These are phyloP conservation scores for Hedya salicella DNA, from an alignment of 2,888 invertebrate species.

Conservation along the genomic window DNA sequence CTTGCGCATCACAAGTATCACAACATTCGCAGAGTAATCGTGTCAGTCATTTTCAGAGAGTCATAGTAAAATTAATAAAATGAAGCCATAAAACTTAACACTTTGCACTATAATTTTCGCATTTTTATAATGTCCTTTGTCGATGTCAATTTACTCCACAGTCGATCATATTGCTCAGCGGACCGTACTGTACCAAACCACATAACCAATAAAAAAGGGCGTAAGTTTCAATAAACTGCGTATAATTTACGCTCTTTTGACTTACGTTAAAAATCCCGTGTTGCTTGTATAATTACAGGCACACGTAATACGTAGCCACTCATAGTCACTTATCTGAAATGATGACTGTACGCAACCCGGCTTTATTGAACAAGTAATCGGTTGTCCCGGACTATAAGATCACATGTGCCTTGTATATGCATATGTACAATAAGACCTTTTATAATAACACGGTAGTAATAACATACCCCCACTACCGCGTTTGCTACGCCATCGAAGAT, in stretches of 20 bases:
- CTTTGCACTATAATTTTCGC: conserved; percentile 1
- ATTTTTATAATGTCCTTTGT: conserved; percentile 42
- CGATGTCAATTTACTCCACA: conserved; percentile 51
- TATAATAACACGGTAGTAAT: neutral
- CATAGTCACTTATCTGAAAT: conserved; percentile 52
- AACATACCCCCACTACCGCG: conserved; percentile 2
- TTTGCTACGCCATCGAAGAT: neutral
- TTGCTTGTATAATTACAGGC: conserved; percentile 60
- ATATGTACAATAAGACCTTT: conserved; percentile 6
- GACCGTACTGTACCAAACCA: conserved; percentile 54
- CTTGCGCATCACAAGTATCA: too few relatives aligned
- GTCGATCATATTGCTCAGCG: conserved; percentile 59
- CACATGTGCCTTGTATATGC: neutral
- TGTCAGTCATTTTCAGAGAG: too few relatives aligned
- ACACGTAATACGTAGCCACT: conserved; percentile 51
- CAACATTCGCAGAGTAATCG: too few relatives aligned
- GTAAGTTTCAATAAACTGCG: neutral
- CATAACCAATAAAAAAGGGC: neutral
- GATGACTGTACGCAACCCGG: conserved; percentile 17
- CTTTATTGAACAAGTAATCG: conserved; percentile 10
- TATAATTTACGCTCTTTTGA: neutral
- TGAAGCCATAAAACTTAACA: neutral
- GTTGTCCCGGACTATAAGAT: neutral
- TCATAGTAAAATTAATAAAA: too few relatives aligned
- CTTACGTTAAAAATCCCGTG: conserved; percentile 47